Evolutionary conservation across 2,113 vertebrate genomes (phyloP), one percentile per base, ranked within the genome.

Genomic region (Sula dactylatra): DNA sequence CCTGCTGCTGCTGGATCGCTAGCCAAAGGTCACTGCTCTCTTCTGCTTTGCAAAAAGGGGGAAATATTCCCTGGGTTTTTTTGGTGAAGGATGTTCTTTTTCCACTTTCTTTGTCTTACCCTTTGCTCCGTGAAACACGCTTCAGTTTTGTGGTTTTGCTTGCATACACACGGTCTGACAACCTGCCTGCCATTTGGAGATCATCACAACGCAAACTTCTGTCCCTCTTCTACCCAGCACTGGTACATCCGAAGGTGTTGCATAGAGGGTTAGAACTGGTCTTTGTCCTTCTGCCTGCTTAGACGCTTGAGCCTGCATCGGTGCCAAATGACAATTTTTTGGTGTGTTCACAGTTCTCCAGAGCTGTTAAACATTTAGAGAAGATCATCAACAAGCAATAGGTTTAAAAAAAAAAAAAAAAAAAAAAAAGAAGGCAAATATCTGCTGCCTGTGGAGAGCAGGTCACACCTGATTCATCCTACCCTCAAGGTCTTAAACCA

Each of bases 261-360:
- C 32, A 9, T 22, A 2, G 10, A 40, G 15, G 11, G 15, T 61
- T 55, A 36, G 70, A 82, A 47, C 12, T 69, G 44, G 11, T 36
- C 54, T 45, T 55, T 56, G 42, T 81, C 54, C 8, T 86, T 64
- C 89, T 90, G 29, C n/a, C 29, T 81, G 20, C 9, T 4, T 20
- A 52, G n/a, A 32, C 4, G 0, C 1, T 1, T 59, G 72, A 82
- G 40, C 27, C n/a, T 45, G 45, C 45, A 3, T 34, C 3, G 0
- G 31, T 70, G 40, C 44, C 64, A 67, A 22, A 38, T 25, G 19
- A 61, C 42, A 36, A 14, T 32, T 70, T 32, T 70, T 38, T 49
- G 25, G 8, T 70, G 56, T 25, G 62, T n/a, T 84, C 32, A 16
- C 56, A 19, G 32, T 47, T 84, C 24, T 91, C n/a, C 34, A 49